A percentile compares a stretch with the other conserved stretches of the same genome.
phyloP scores from a whole-genome alignment of 2,797 vertebrate species.

The Phoeniculus purpureus region DNA sequence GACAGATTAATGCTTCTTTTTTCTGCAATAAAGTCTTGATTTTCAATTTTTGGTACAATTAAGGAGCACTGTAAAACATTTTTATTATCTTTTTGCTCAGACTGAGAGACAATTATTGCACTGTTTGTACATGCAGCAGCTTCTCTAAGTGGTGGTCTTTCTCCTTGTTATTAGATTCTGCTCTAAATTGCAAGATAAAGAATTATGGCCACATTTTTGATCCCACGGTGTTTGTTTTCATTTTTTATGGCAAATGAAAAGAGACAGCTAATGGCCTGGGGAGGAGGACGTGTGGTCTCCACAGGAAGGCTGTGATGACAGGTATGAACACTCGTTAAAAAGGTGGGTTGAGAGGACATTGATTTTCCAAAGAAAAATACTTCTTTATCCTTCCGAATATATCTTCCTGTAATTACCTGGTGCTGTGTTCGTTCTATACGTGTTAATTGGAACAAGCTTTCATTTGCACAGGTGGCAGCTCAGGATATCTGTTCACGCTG shows the following conservation, averaged over 20 bases:
- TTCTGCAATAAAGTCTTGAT: constrained; percentile 68
- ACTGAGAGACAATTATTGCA: constrained; percentile 74
- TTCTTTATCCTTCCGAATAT: constrained; percentile 44
- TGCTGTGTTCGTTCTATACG: not conserved
- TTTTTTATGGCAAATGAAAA: constrained; percentile 63
- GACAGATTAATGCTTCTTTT: constrained; percentile 71
- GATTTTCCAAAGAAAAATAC: constrained; percentile 42
- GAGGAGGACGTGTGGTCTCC: constrained; percentile 28
- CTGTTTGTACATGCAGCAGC: constrained; percentile 69
- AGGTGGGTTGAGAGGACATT: constrained; percentile 6
- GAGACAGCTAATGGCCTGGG: constrained; percentile 40
- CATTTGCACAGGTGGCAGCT: constrained; percentile 42
- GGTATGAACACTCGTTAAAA: constrained; percentile 39
- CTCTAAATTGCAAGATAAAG: constrained; percentile 71
- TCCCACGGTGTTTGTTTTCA: constrained; percentile 55
- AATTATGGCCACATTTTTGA: constrained; percentile 56
- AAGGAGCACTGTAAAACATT: constrained; percentile 70
- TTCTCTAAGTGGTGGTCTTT: constrained; percentile 71
- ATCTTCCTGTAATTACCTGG: constrained; percentile 49
- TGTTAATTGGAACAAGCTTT: constrained; percentile 65
- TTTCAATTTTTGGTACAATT: constrained; percentile 74
- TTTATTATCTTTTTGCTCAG: constrained; percentile 74
- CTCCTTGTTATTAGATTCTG: constrained; percentile 72
- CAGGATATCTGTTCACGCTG: not conserved
- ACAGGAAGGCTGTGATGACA: constrained; percentile 31